Conservation (phyloP, 2,888 invertebrate genomes). For the Harpalus rubripes region DNA sequence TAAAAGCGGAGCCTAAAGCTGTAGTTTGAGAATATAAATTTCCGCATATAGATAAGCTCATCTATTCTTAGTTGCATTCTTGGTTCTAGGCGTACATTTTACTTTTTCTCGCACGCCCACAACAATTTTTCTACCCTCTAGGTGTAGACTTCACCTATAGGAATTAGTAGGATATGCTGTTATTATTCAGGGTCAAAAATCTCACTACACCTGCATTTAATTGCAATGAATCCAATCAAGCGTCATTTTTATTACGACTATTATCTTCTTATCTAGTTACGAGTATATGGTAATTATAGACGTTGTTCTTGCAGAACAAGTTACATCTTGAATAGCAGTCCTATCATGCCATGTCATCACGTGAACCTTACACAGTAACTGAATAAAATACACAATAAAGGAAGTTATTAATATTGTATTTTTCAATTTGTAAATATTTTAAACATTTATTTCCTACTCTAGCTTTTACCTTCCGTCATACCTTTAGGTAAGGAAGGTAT, state of each 20-base stretch:
- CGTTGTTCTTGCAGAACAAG: slow-evolving; percentile 7
- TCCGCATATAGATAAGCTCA: slow-evolving; percentile 37
- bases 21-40: slow-evolving; percentile 2
- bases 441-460: too few species aligned
- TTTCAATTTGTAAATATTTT: too few species aligned
- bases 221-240: slow-evolving; percentile 43
- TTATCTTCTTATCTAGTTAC: slow-evolving; percentile 16
- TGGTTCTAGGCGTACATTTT: slow-evolving; percentile 14
- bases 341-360: not conserved
- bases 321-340: slow-evolving; percentile 1
- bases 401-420: too few species aligned
- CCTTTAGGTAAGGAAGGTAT: too few species aligned
- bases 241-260: slow-evolving; percentile 22
- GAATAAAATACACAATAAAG: not conserved
- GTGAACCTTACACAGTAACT: not conserved
- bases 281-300: slow-evolving; percentile 40
- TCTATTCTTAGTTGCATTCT: slow-evolving; percentile 30
- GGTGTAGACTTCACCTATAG: slow-evolving; percentile 28
- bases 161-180: slow-evolving; percentile 9
- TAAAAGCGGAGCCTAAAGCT: not conserved
- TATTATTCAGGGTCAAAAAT: slow-evolving; percentile 36
- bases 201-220: slow-evolving; percentile 13
- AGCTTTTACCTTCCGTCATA: too few species aligned
- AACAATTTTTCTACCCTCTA: slow-evolving; percentile 38
- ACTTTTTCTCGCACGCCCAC: slow-evolving; percentile 48